Base-by-base conservation (phyloP, 2,113 vertebrate species). In the Phycodurus eques region DNA sequence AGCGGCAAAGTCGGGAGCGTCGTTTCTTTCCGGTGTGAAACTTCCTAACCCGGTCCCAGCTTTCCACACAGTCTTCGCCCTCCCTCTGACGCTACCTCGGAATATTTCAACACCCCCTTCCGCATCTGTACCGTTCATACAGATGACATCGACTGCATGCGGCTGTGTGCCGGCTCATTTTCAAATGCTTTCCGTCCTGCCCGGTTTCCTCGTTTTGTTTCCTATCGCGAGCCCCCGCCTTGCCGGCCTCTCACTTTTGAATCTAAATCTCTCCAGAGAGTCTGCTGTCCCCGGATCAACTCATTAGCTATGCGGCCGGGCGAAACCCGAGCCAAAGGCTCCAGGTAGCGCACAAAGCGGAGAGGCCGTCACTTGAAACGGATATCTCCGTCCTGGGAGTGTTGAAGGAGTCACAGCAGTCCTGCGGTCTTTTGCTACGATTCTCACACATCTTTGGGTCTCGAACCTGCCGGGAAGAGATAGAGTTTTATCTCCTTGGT, bases 301-400 rank as follows among this genome's bases (percentile, higher is more conserved):
- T 84, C 35, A 82, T 87, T 90, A 85, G 88, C 87, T 82, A 84
- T 71, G 72, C 74, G 70, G 73, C 60, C 59, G 15, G 46, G 75
- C 76, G 84, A 80, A 88, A 85, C 74, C 72, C 68, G 77, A 78
- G 81, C 82, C 75, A 63, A 66, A 74, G 74, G 79, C 81, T 71
- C 78, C 70, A 90, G 80, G 83, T 83, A 70, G 43, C 66, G 63
- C 77, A 61, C 70, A 69, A 54, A 74, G 64, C 81, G 27, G 79
- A 75, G 79, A 79, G 73, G 76, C 70, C 60, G n/a, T 27, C 14
- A 47, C 42, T 14, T 8, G 42, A 31, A 43, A 47, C 63, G 20
- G 71, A 61, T 35, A 14, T 33, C 31, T 39, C 56, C 12, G 13
- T 22, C 15, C 8, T 35, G 0, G 13, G 31, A 61, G 59, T 61